These are phyloP conservation scores for Melozone crissalis DNA, from an alignment of 2,113 vertebrate species.

Conservation along the genomic window DNA sequence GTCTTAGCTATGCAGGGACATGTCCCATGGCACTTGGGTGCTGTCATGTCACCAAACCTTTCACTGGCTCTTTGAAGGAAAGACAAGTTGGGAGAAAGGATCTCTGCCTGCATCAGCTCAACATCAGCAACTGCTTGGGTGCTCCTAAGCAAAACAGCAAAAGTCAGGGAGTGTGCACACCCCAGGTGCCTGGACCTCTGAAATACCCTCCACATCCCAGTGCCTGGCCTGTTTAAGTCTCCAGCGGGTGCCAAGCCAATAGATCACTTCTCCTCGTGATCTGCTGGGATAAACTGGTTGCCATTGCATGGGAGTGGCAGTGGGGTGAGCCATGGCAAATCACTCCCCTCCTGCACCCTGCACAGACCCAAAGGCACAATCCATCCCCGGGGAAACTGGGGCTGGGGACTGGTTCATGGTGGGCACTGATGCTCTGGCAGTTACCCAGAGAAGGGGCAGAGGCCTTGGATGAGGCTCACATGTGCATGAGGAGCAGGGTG, in stretches of 20 bases:
- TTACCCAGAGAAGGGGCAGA: neutral
- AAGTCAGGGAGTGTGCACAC: neutral
- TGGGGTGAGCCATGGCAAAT: neutral
- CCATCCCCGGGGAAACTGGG: accelerated
- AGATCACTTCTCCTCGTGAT: neutral
- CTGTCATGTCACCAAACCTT: neutral
- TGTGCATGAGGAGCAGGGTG: neutral
- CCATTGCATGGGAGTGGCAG: neutral
- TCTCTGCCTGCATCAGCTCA: neutral
- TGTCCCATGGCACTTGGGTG: neutral
- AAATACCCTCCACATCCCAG: accelerated
- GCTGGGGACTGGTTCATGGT: neutral
- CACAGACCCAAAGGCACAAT: neutral
- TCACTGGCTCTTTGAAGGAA: neutral
- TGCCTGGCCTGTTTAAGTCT: neutral
- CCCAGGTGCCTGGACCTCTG: neutral
- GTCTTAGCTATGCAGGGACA: accelerated
- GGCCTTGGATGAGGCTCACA: neutral
- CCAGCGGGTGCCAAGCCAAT: neutral
- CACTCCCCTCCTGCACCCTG: neutral
- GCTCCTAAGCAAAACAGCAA: neutral
- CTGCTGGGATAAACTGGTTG: neutral
- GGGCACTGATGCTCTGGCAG: neutral
- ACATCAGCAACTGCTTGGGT: neutral
- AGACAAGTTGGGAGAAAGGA: neutral